These are phyloP conservation scores for Amazona finschi DNA, from an alignment of 2,797 vertebrate species.

Conservation along the genomic window DNA sequence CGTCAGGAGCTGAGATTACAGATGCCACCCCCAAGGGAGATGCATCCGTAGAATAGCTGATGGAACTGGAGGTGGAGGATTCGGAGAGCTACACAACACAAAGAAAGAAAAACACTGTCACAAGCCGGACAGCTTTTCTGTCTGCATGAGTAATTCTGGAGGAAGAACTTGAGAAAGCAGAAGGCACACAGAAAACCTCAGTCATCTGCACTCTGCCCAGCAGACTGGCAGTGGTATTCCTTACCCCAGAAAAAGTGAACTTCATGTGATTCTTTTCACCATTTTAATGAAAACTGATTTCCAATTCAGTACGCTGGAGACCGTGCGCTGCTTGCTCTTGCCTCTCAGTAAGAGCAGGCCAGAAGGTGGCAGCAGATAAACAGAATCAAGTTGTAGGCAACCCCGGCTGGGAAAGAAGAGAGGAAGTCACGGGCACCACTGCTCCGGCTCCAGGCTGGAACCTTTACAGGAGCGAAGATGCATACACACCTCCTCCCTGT, in stretches of 20 bases:
- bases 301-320: too few relatives aligned
- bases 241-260: not conserved
- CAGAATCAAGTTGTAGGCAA: too few relatives aligned
- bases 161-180: not conserved
- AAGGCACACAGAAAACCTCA: not conserved
- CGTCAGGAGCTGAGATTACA: conserved; percentile 51
- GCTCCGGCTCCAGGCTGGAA: not conserved
- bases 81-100: conserved; percentile 78
- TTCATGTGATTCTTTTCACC: not conserved
- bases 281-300: not conserved
- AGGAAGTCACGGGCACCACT: accelerated
- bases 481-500: not conserved
- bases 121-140: not conserved
- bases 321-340: not conserved
- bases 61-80: conserved; percentile 79
- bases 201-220: not conserved
- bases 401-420: not conserved
- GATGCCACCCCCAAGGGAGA: conserved; percentile 76
- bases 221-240: not conserved
- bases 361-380: conserved; percentile 72
- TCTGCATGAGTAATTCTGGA: not conserved
- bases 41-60: conserved; percentile 84
- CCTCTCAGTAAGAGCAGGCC: not conserved
- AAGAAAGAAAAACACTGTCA: not conserved
- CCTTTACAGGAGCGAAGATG: not conserved